Conservation (phyloP, 1,140 invertebrate genomes). For the Papilio dardanus region DNA sequence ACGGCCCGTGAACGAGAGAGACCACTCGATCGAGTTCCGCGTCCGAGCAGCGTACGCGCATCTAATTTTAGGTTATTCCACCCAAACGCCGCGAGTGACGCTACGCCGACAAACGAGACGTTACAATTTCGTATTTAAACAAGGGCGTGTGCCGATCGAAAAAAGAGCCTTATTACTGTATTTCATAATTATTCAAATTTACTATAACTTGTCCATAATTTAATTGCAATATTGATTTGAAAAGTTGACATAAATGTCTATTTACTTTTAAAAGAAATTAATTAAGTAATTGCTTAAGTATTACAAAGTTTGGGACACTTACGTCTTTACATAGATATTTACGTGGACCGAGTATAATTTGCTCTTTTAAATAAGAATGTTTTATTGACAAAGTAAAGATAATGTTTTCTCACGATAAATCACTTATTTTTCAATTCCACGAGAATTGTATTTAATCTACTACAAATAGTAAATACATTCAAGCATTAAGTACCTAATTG, state of each 20-base stretch:
- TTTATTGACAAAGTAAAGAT: neutral
- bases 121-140: constrained; percentile 26
- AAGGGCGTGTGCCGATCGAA: constrained; percentile 14
- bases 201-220: neutral
- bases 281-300: neutral
- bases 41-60: constrained; percentile 67
- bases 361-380: neutral
- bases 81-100: constrained; percentile 55
- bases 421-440: neutral
- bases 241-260: too few relatives aligned
- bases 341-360: neutral
- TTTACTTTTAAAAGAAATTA: too few relatives aligned
- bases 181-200: neutral
- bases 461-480: neutral
- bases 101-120: constrained; percentile 25
- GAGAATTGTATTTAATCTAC: neutral
- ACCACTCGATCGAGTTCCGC: constrained; percentile 58
- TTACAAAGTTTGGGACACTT: neutral
- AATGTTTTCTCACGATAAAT: neutral
- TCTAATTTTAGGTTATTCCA: constrained; percentile 80
- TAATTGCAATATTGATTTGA: neutral
- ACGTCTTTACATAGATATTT: neutral
- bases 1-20: constrained; percentile 54
- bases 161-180: neutral
- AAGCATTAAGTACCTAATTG: neutral